These are phyloP conservation scores for Kryptopterus vitreolus DNA, from an alignment of 2,797 vertebrate genomes.

Conservation along the genomic window DNA sequence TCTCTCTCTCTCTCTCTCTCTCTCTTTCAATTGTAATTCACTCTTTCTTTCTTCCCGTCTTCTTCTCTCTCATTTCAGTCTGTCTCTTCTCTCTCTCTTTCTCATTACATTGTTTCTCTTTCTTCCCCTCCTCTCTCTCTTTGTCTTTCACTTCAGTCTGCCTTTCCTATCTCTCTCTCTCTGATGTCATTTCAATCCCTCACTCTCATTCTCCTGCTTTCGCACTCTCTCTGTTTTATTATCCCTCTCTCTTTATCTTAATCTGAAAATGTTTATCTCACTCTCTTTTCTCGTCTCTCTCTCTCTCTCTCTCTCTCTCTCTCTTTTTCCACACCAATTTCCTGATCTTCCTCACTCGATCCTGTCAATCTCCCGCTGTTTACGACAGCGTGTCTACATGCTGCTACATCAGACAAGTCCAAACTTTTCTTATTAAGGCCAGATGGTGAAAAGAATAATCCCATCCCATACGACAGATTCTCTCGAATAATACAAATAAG, in stretches of 20 bases:
- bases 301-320: background rate
- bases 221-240: too few species aligned
- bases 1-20: background rate
- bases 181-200: background rate
- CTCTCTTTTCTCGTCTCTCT: background rate
- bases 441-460: background rate
- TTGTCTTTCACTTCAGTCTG: background rate
- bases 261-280: too few species aligned
- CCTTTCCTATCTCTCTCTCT: background rate
- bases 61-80: background rate
- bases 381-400: background rate
- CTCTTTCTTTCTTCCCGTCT: background rate
- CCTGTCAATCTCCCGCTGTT: background rate
- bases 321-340: background rate
- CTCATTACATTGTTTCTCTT: too few species aligned
- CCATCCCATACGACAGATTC: background rate
- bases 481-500: background rate
- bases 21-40: too few species aligned
- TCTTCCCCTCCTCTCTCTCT: too few species aligned
- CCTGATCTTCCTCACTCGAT: background rate
- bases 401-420: background rate
- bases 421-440: background rate
- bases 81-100: too few species aligned
- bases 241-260: too few species aligned
- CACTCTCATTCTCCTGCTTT: too few species aligned